phyloP scores from a whole-genome alignment of 2,797 vertebrate species.

The Centroberyx gerrardi region DNA sequence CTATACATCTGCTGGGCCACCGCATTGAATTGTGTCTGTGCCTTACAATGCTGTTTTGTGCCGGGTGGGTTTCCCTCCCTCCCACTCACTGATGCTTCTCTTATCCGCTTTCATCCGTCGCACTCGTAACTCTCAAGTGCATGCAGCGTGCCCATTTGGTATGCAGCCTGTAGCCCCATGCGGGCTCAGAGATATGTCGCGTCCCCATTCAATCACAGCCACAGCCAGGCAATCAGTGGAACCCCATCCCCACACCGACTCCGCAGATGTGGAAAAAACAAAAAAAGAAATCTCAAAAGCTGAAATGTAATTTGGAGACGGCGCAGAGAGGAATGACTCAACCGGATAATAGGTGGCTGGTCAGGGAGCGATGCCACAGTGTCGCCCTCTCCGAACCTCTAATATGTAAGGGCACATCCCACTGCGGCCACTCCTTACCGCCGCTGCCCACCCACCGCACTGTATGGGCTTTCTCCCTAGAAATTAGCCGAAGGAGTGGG shows the following conservation, averaged over 20 bases:
- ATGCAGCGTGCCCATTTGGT: constrained; percentile 52
- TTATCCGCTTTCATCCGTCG: constrained; percentile 26
- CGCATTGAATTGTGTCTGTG: constrained; percentile 47
- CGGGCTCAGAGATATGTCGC: constrained; percentile 47
- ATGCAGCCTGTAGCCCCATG: constrained; percentile 59
- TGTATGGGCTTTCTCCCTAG: too few relatives aligned
- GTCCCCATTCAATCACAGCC: constrained; percentile 57
- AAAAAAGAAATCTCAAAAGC: constrained; percentile 33
- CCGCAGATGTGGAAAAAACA: constrained; percentile 40
- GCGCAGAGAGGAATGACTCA: constrained; percentile 59
- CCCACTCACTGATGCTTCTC: constrained; percentile 49
- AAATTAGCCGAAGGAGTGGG: too few relatives aligned
- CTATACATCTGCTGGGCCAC: constrained; percentile 20
- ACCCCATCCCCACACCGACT: constrained; percentile 33
- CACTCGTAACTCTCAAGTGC: constrained; percentile 20
- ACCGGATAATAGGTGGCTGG: constrained; percentile 60
- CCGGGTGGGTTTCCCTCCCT: constrained; percentile 72
- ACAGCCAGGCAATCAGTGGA: constrained; percentile 64
- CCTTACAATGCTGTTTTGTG: constrained; percentile 39
- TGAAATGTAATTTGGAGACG: constrained; percentile 72
- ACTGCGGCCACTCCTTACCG: constrained; percentile 29
- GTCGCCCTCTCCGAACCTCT: constrained; percentile 18
- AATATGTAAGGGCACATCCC: constrained; percentile 23
- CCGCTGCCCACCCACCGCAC: too few relatives aligned
- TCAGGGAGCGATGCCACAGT: constrained; percentile 40